Base-by-base conservation (phyloP, 2,113 vertebrate species). In the Ranitomeya variabilis region DNA sequence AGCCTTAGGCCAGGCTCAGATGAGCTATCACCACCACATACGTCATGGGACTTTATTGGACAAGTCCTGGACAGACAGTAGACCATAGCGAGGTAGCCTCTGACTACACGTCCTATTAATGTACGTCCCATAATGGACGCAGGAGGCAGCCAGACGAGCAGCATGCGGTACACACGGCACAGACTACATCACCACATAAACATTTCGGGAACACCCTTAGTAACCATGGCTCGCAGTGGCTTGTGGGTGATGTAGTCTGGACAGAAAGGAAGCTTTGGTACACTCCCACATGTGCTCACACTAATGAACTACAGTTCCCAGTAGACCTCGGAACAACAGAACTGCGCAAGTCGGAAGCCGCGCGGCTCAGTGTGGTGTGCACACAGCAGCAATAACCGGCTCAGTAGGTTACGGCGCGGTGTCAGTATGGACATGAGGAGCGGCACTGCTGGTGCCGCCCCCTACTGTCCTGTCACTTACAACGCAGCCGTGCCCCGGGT, bases 221-320 rank as follows among this genome's bases (percentile, higher is more conserved):
- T 37, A 13, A 59, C 23, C 26, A 7, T 0, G 19, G 5, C 19
- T n/a, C 54, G 55, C 84, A 62, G 2, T 60, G 31, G 9, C 11
- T 86, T 86, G 15, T 86, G 84, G 84, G 67, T 60, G 45, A 76
- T 15, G 84, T 60, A 86, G 84, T 86, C 69, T 6, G 14, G 13
- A 16, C 3, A 19, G 80, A 9, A 4, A 14, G 57, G 26, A 37
- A 7, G 79, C 62, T 0, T 2, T 51, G 4, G 7, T 15, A 15
- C 14, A 2, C 23, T 1, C 18, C 21, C 21, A 54, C 21, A 6
- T 26, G 45, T 10, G 31, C 1, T 74, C 13, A 10, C 14, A 10
- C 2, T n/a, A 7, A 10, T 9, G 69, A 37, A 86, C 84, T 86
- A 86, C 69, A 60, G 0, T 60, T 74, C 54, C 84, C 84, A 51